Base-by-base conservation (phyloP, 2,797 vertebrate species). In the Brachyrhaphis roseni region DNA sequence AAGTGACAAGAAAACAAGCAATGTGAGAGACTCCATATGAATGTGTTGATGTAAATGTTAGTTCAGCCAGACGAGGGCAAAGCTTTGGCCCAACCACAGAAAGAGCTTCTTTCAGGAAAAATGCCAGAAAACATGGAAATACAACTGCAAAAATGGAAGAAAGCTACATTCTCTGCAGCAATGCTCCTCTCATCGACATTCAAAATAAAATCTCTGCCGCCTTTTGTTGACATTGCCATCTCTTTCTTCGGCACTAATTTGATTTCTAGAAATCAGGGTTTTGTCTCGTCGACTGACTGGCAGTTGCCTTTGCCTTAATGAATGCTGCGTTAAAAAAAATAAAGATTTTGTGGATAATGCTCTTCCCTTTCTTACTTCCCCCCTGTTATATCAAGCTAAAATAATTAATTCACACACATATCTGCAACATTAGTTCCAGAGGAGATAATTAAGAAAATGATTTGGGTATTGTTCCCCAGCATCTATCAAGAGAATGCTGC, bases 361-460 rank as follows among this genome's bases (percentile, higher is more conserved):
- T 84, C 73, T 88, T 90, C 84, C 84, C 83, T 82, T 83, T 82
- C 81, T 78, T 84, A 68, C 81, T 79, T 51, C 20, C 76, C 79
- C 55, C 84, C 83, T 88, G 89, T 94, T 85, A 81, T 92, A 92
- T 93, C 87, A 88, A 90, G 93, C 93, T 90, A 83, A 85, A 90
- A 89, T 94, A 93, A 92, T 95, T 94, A 95, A 95, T 94, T 95
- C 88, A 89, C 91, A 91, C 87, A 91, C 90, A 93, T 92, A 93
- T 94, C 92, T 92, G 90, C 88, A 91, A 94, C 92, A 94, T 92
- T 94, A 93, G 92, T 93, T 94, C 91, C 89, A 88, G 87, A 86
- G 88, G 86, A 94, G 91, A 93, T 95, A 95, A 96, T 95, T 95
- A 92, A 90, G 92, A 79, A 91, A 94, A 94, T 94, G 79, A 93